A percentile compares a stretch with the other conserved stretches of the same genome.
Conservation (phyloP, 2,797 vertebrate genomes). For the Kryptolebias ocellatus region DNA sequence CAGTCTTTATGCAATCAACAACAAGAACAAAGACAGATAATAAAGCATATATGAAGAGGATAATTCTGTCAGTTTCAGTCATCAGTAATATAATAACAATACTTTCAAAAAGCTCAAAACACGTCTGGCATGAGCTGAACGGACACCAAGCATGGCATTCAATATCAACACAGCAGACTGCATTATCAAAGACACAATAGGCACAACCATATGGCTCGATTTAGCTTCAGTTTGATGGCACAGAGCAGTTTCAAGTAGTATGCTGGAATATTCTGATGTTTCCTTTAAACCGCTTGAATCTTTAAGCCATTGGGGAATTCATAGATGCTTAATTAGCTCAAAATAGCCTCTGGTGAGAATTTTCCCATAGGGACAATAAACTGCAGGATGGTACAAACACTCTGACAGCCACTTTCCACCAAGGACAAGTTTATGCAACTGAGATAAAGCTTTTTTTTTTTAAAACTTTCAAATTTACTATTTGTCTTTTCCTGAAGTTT, state of each 20-base stretch:
- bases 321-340: slow-evolving; percentile 52
- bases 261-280: slow-evolving; percentile 23
- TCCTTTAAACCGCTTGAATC: slow-evolving; percentile 28
- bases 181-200: slow-evolving; percentile 53
- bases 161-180: slow-evolving; percentile 52
- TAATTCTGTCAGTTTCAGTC: slow-evolving; percentile 26
- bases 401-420: slow-evolving; percentile 74
- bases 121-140: slow-evolving; percentile 50
- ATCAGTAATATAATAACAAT: slow-evolving; percentile 29
- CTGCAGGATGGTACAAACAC: slow-evolving; percentile 50
- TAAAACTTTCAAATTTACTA: slow-evolving; percentile 16
- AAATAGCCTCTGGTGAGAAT: slow-evolving; percentile 42
- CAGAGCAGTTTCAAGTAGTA: slow-evolving; percentile 19
- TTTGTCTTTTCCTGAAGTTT: slow-evolving; percentile 32
- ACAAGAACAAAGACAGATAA: slow-evolving; percentile 32
- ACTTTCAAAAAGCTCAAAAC: slow-evolving; percentile 61
- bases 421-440: slow-evolving; percentile 30
- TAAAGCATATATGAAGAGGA: slow-evolving; percentile 42
- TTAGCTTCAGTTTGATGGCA: slow-evolving; percentile 45
- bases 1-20: slow-evolving; percentile 43
- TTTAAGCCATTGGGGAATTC: slow-evolving; percentile 14
- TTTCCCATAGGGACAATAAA: slow-evolving; percentile 44
- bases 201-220: slow-evolving; percentile 51
- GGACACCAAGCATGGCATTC: slow-evolving; percentile 65
- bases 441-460: slow-evolving; percentile 21